phyloP scores from a whole-genome alignment of 2,888 invertebrate genomes.

The Sacculina carcini region DNA sequence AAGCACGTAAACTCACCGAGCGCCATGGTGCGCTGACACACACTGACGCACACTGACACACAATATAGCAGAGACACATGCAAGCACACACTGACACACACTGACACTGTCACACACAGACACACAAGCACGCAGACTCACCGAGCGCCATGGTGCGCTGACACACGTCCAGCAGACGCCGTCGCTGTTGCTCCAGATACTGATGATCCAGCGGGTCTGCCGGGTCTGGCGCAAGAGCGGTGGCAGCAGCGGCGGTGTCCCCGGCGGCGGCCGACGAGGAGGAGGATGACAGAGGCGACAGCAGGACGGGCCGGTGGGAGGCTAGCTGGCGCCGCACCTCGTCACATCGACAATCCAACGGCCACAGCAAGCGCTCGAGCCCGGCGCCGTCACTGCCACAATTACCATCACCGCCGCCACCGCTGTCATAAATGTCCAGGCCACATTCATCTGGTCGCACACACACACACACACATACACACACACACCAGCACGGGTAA shows the following conservation, averaged over 20 bases:
- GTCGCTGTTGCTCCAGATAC: slow-evolving; percentile 82
- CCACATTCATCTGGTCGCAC: too few species aligned
- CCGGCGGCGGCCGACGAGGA: background rate
- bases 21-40: slow-evolving; percentile 80
- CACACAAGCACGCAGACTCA: too few species aligned
- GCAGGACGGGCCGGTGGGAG: slow-evolving; percentile 63
- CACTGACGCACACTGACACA: too few species aligned
- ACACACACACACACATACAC: too few species aligned
- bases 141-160: slow-evolving; percentile 75
- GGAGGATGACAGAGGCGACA: too few species aligned
- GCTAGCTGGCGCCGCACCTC: slow-evolving; percentile 59
- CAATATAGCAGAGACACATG: too few species aligned
- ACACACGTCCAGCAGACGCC: slow-evolving; percentile 57
- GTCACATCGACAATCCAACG: slow-evolving; percentile 35
- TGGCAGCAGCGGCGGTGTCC: background rate
- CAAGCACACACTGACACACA: too few species aligned
- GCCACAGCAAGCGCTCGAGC: slow-evolving; percentile 21
- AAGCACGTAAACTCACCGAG: too few species aligned
- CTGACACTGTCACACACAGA: too few species aligned
- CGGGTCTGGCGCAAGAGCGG: slow-evolving; percentile 45
- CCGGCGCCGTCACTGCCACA: slow-evolving; percentile 22
- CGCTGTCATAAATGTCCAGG: too few species aligned
- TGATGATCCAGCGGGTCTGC: slow-evolving; percentile 89
- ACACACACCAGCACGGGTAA: too few species aligned
- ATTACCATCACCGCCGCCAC: too few species aligned